A percentile compares a stretch with the other conserved stretches of the same genome.
Conservation (phyloP, 2,113 vertebrate species). For the Channa argus region DNA sequence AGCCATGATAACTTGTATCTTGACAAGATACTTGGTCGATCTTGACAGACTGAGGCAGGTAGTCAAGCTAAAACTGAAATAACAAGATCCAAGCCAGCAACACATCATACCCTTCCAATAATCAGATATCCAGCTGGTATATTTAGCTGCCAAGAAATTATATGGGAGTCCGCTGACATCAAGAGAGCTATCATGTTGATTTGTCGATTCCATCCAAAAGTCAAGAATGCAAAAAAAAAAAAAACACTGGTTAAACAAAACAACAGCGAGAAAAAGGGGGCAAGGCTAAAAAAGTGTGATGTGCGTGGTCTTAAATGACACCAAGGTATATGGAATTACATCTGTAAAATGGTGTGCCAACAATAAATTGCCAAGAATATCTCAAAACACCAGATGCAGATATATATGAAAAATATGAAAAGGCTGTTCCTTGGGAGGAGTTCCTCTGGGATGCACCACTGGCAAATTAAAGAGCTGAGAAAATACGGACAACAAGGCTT, state of each 20-base stretch:
- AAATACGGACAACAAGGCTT: neutral
- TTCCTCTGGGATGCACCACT: neutral
- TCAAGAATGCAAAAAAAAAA: slow-evolving; percentile 4
- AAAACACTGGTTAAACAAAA: neutral
- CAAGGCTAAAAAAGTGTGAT: neutral
- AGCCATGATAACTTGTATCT: slow-evolving; percentile 11
- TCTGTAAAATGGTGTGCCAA: neutral
- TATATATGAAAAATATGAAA: neutral
- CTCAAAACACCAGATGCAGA: neutral
- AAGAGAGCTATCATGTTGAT: slow-evolving; percentile 7
- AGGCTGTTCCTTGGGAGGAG: neutral
- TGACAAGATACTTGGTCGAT: slow-evolving; percentile 1
- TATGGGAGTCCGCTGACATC: slow-evolving; percentile 9
- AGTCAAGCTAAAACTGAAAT: slow-evolving; percentile 12
- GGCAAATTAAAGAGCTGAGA: neutral
- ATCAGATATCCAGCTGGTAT: slow-evolving; percentile 27
- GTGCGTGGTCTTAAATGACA: neutral
- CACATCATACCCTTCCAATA: slow-evolving; percentile 19
- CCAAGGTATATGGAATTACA: neutral
- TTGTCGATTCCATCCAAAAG: slow-evolving; percentile 10
- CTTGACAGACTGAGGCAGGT: slow-evolving; percentile 18
- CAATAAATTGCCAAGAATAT: slow-evolving; percentile 4
- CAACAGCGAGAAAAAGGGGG: neutral
- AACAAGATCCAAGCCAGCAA: slow-evolving; percentile 20
- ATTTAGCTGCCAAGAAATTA: slow-evolving; percentile 29